Evolutionary conservation across 2,797 vertebrate species (phyloP).

Genomic region (Anableps anableps): DNA sequence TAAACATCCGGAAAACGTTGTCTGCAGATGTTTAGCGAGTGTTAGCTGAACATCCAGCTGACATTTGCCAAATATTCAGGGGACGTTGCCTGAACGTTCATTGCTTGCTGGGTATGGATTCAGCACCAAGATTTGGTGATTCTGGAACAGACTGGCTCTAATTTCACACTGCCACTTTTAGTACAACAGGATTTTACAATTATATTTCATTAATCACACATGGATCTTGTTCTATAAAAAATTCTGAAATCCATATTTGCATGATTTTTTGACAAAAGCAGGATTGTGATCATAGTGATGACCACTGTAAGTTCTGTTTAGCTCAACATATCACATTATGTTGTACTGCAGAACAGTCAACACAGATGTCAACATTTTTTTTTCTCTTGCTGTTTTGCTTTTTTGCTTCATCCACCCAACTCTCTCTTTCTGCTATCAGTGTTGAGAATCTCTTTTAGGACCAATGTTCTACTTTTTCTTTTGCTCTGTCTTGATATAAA

Average conservation of each 20-base stretch:
- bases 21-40: too few relatives aligned
- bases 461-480: slow-evolving; percentile 44
- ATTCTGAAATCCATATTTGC: background rate
- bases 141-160: too few relatives aligned
- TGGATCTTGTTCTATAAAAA: background rate
- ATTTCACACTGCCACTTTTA: background rate
- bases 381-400: slow-evolving; percentile 43
- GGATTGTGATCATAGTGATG: slow-evolving; percentile 79
- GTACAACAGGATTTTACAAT: background rate
- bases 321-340: slow-evolving; percentile 46
- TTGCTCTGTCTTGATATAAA: slow-evolving; percentile 51
- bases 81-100: too few relatives aligned
- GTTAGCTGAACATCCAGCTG: too few relatives aligned
- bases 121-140: background rate
- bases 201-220: background rate
- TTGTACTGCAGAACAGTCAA: slow-evolving; percentile 44
- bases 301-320: slow-evolving; percentile 74
- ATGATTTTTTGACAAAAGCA: slow-evolving; percentile 25
- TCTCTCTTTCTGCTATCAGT: slow-evolving; percentile 37
- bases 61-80: too few relatives aligned
- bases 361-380: slow-evolving; percentile 38
- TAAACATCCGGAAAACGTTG: too few relatives aligned
- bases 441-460: slow-evolving; percentile 40
- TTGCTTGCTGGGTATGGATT: too few relatives aligned
- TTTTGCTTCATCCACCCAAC: slow-evolving; percentile 32